phyloP scores from a whole-genome alignment of 1,140 invertebrate genomes.

The Heliothis subflexa region DNA sequence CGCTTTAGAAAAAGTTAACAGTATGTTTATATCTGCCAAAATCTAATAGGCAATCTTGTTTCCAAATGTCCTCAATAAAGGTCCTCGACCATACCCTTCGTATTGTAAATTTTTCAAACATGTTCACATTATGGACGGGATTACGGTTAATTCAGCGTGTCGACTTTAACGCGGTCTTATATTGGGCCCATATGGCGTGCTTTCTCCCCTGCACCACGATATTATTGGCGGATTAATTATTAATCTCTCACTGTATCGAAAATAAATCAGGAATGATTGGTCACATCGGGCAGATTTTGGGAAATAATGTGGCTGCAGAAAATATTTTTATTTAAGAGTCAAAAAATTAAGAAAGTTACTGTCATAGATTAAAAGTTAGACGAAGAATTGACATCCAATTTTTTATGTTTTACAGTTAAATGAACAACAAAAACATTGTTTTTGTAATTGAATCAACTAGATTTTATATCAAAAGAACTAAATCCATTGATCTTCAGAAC shows the following conservation, averaged over 20 bases:
- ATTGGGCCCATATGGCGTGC: constrained; percentile 78
- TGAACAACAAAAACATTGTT: no score
- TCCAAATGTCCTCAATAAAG: constrained; percentile 22
- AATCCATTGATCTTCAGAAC: not conserved
- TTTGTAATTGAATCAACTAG: no score
- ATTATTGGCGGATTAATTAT: constrained; percentile 69
- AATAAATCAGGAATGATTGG: constrained; percentile 64
- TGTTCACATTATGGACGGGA: constrained; percentile 75
- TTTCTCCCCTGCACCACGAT: constrained; percentile 46
- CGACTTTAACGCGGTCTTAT: constrained; percentile 64
- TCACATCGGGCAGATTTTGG: constrained; percentile 43
- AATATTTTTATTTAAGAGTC: not conserved
- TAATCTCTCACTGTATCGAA: constrained; percentile 61
- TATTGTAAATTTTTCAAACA: constrained; percentile 73
- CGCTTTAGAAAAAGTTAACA: no score
- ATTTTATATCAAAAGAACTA: not conserved
- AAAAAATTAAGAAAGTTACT: no score
- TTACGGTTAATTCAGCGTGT: constrained; percentile 75
- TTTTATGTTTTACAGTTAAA: no score
- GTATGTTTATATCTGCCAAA: not conserved
- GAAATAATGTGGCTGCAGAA: not conserved
- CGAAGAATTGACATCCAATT: no score
- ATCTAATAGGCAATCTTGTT: constrained; percentile 12
- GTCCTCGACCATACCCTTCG: constrained; percentile 54
- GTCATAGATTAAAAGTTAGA: no score